Percentiles rank a stretch among this genome's conserved stretches.
Conservation (phyloP, 2,797 vertebrate species). For the Danio jaintianensis region DNA sequence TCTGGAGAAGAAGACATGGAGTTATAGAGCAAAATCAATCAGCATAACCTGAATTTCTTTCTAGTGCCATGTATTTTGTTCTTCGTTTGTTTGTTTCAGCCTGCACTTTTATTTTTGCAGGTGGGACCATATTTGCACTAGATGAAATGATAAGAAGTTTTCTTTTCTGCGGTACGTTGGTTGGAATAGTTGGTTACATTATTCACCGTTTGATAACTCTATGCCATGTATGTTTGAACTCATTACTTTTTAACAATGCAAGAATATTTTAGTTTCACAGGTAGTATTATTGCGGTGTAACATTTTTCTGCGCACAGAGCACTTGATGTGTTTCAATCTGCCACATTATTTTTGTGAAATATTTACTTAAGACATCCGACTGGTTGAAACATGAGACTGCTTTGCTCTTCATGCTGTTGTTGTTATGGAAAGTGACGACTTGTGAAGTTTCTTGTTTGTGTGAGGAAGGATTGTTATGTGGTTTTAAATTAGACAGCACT, state of each 20-base stretch:
- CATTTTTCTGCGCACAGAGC: neutral
- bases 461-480: neutral
- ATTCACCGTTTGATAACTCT: conserved; percentile 1
- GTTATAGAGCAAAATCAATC: conserved; percentile 65
- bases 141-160: neutral
- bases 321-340: neutral
- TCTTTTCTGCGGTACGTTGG: neutral
- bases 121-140: conserved; percentile 40
- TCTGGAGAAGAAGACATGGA: conserved; percentile 84
- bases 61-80: conserved; percentile 30
- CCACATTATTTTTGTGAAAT: neutral
- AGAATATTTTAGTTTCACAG: neutral
- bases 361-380: neutral
- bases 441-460: neutral
- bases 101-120: conserved; percentile 15
- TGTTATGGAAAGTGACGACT: neutral
- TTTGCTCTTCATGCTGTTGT: neutral
- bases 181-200: neutral
- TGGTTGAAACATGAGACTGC: neutral
- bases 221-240: neutral
- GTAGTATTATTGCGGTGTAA: neutral
- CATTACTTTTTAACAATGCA: neutral
- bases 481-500: neutral
- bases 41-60: conserved; percentile 11
- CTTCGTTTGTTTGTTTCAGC: conserved; percentile 2